Evolutionary conservation across 2,113 vertebrate species (phyloP), one percentile per base, ranked within the genome.

Genomic region (Macheiramphus alcinus): DNA sequence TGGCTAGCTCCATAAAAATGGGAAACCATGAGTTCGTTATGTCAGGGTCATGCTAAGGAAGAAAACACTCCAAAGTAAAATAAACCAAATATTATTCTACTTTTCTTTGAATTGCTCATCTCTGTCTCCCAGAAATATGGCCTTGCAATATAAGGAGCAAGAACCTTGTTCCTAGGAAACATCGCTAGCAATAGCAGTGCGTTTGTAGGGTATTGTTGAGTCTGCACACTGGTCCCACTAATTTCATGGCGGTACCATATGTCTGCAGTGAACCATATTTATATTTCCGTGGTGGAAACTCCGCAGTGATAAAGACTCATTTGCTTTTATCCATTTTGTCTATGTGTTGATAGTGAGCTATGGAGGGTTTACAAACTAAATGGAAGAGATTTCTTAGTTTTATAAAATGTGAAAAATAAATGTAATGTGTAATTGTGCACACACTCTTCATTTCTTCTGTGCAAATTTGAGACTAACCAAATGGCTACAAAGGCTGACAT

Each of bases 401-500:
- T 52, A 22, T 76, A 45, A 86, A 76, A 66, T 20, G 6, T 52
- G 9, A 27, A 61, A 78, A 36, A 59, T 36, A 48, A 66, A 36
- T 36, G 12, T 43, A 31, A 45, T 42, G 8, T 62, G 9, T 38
- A 52, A 9, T 75, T 85, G 15, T 1, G 3, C 15, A 3, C 18
- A 13, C 4, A 7, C 3, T 68, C 34, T 18, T 75, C 0, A 0
- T 71, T 86, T n/a, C 29, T 61, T 55, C 22, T 47, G 0, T 14
- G 2, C 13, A 59, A 83, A 67, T 63, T 38, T 92, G 47, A 74
- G 52, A 42, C 32, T 27, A 22, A 55, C 16, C 34, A 68, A 66
- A 52, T 67, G 38, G 38, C 52, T 81, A 11, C 22, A 79, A 40
- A 91, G 38, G 31, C 40, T 73, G 40, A 72, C 1, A 3, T 10